Conservation (phyloP, 2,888 invertebrate species). For the Trypoxylon attenuatum region DNA sequence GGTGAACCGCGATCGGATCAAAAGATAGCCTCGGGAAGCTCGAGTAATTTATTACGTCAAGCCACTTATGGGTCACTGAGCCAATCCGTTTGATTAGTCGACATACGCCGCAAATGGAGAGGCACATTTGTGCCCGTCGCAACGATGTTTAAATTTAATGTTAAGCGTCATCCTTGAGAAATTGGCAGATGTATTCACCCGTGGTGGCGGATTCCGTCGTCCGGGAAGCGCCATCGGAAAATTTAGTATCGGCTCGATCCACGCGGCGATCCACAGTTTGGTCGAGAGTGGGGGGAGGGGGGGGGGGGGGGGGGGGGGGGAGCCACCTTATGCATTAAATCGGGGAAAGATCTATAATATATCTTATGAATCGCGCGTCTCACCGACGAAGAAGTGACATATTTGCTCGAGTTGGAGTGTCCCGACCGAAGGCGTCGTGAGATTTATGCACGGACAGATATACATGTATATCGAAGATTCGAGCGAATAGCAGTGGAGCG, state of each 20-base stretch:
- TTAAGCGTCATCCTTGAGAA: neutral
- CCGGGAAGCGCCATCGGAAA: neutral
- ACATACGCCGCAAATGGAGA: neutral
- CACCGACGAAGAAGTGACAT: conserved; percentile 38
- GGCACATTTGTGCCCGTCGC: neutral
- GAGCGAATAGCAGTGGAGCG: too few species aligned
- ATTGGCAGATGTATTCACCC: neutral
- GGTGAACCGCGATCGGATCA: too few species aligned
- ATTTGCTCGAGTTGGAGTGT: conserved; percentile 44
- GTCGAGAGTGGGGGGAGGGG: neutral
- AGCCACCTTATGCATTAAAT: conserved; percentile 18
- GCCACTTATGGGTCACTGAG: too few species aligned
- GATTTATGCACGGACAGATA: conserved; percentile 48
- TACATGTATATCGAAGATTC: conserved; percentile 3
- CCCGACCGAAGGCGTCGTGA: conserved; percentile 33
- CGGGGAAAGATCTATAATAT: conserved; percentile 33
- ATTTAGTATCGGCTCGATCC: neutral
- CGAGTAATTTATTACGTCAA: too few species aligned
- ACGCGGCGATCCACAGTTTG: neutral
- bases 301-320: neutral
- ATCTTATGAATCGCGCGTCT: conserved; percentile 41
- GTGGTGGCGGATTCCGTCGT: neutral
- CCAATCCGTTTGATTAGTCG: neutral
- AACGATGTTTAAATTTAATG: neutral
- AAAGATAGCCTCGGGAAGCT: too few species aligned